Conservation (phyloP, 2,888 invertebrate genomes). For the Clivina fossor region DNA sequence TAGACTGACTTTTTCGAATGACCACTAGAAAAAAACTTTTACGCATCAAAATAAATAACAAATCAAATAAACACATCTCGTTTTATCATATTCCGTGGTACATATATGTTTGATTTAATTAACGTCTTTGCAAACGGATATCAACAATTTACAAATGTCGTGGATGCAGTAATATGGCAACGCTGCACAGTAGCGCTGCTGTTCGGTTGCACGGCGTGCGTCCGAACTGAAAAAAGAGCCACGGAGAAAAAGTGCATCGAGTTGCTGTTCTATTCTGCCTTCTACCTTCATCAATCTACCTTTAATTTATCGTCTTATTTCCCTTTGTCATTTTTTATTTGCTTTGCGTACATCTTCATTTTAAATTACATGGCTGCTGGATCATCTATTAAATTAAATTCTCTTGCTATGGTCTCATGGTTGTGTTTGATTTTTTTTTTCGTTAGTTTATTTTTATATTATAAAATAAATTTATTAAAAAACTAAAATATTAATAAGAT, state of each 20-base stretch:
- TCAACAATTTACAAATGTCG: background rate
- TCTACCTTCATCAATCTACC: conserved; percentile 50
- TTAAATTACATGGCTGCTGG: conserved; percentile 36
- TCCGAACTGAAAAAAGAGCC: conserved; percentile 25
- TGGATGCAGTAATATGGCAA: background rate
- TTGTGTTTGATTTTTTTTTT: too few species aligned
- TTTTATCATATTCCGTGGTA: too few species aligned
- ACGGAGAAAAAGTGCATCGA: background rate
- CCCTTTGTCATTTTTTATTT: conserved; percentile 48
- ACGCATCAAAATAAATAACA: too few species aligned
- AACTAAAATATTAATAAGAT: too few species aligned
- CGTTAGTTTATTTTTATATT: too few species aligned
- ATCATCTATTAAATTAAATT: conserved; percentile 30
- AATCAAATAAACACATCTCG: too few species aligned
- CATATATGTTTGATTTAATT: too few species aligned
- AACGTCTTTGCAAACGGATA: too few species aligned
- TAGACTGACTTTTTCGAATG: too few species aligned
- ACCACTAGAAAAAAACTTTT: too few species aligned
- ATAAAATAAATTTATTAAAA: too few species aligned
- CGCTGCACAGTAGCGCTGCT: conserved; percentile 19
- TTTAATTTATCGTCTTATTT: conserved; percentile 52
- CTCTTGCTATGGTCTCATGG: too few species aligned
- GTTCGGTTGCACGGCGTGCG: conserved; percentile 20
- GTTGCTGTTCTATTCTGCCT: conserved; percentile 44
- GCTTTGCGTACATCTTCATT: conserved; percentile 45